A percentile compares a stretch with the other conserved stretches of the same genome.
Conservation (phyloP, 2,113 vertebrate species). For the Ibidorhyncha struthersii region DNA sequence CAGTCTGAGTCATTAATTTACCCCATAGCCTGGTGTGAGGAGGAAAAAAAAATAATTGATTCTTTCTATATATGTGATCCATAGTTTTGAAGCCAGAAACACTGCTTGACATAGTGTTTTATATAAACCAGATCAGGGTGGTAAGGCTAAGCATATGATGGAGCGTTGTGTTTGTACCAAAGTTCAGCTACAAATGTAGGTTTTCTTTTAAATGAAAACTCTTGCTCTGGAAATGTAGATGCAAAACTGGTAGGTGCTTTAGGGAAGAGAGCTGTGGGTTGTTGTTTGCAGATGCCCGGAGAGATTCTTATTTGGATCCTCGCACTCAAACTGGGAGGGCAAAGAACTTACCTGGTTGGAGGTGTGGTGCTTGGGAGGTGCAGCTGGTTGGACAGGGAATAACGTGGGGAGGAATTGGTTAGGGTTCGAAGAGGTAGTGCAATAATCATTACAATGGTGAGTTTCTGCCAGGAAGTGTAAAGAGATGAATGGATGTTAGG, state of each 20-base stretch:
- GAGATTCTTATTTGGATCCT: not conserved
- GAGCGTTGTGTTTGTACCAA: not conserved
- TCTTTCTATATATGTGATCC: not conserved
- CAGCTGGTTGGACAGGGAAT: not conserved
- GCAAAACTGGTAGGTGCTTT: not conserved
- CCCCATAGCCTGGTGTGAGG: not conserved
- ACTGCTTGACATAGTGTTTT: not conserved
- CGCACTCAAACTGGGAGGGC: not conserved
- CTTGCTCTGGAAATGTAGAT: not conserved
- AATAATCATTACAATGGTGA: fast-evolving
- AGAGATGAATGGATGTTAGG: not conserved
- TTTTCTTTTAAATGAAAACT: not conserved
- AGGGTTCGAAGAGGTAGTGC: not conserved
- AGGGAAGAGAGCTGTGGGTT: not conserved
- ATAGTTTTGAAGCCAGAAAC: not conserved
- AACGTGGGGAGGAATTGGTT: fast-evolving
- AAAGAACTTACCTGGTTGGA: not conserved
- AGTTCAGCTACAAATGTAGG: not conserved
- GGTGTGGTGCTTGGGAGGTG: not conserved
- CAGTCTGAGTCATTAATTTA: not conserved
- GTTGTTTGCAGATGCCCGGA: not conserved
- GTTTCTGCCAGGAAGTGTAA: not conserved
- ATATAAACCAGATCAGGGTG: not conserved
- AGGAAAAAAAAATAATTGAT: not conserved
- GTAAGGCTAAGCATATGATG: not conserved